These are phyloP conservation scores for Galerucella pusilla DNA, from an alignment of 2,888 invertebrate genomes.

Conservation along the genomic window DNA sequence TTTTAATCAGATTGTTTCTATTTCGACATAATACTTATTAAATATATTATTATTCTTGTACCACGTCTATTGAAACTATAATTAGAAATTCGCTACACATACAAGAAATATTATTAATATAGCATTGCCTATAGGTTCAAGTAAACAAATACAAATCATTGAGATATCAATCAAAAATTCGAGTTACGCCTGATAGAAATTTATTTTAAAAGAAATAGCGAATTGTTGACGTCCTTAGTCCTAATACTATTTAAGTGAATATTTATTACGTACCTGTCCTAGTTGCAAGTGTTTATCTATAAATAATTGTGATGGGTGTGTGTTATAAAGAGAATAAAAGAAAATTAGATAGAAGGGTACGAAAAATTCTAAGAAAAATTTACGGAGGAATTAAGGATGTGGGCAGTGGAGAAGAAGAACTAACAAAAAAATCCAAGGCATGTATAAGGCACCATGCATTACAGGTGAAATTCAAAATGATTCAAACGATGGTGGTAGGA, in stretches of 20 bases:
- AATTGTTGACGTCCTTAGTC: slow-evolving; percentile 25
- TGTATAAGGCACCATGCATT: too few relatives aligned
- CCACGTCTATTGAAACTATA: not conserved
- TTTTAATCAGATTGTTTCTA: not conserved
- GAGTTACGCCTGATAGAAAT: slow-evolving; percentile 3
- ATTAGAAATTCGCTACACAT: not conserved
- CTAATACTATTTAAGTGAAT: slow-evolving; percentile 17
- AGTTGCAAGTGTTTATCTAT: slow-evolving; percentile 14
- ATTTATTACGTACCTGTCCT: slow-evolving; percentile 28
- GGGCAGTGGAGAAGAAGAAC: too few relatives aligned
- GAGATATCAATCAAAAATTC: slow-evolving; percentile 24
- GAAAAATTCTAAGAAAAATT: too few relatives aligned
- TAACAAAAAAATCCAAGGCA: too few relatives aligned
- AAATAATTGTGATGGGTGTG: not conserved
- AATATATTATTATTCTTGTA: not conserved
- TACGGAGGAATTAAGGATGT: too few relatives aligned
- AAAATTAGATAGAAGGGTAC: too few relatives aligned
- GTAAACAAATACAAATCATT: slow-evolving; percentile 17
- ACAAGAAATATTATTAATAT: not conserved
- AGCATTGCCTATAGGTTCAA: not conserved
- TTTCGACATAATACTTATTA: not conserved
- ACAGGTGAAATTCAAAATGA: too few relatives aligned
- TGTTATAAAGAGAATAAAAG: too few relatives aligned
- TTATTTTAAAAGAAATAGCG: slow-evolving; percentile 1
- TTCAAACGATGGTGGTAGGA: too few relatives aligned